Conservation (phyloP, 2,888 invertebrate genomes). For the Opisthograptis luteolata region DNA sequence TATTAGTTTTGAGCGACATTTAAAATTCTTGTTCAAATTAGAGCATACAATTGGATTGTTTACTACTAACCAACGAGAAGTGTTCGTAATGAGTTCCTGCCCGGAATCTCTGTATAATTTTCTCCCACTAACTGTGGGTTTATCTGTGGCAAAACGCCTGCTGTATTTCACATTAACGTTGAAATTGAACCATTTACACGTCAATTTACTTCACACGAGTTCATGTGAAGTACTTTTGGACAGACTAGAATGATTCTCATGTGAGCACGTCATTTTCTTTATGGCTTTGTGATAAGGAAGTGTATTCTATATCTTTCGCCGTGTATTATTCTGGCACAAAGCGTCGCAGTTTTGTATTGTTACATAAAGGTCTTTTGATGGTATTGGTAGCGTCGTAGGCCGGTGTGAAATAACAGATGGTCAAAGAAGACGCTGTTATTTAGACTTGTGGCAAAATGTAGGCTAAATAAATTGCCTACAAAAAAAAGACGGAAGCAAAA, state of each 20-base stretch:
- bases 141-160: constrained; percentile 26
- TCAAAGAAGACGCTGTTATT: no score
- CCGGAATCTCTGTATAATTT: constrained; percentile 44
- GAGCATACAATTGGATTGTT: constrained; percentile 66
- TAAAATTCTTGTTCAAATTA: constrained; percentile 70
- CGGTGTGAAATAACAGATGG: no score
- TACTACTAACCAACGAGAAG: constrained; percentile 53
- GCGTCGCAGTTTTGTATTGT: no score
- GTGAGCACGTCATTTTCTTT: neutral
- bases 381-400: no score
- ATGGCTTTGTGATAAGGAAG: no score
- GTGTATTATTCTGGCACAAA: no score
- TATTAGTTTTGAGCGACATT: constrained; percentile 77
- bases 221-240: constrained; percentile 11
- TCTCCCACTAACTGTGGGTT: constrained; percentile 9
- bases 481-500: no score
- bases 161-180: constrained; percentile 39
- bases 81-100: constrained; percentile 49
- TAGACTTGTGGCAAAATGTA: no score
- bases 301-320: no score
- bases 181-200: constrained; percentile 39
- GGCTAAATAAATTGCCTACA: no score
- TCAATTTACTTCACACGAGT: constrained; percentile 35
- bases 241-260: constrained; percentile 1
- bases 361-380: no score